A percentile compares a stretch with the other conserved stretches of the same genome.
Conservation (phyloP, 2,113 vertebrate genomes). For the Poicephalus gulielmi region DNA sequence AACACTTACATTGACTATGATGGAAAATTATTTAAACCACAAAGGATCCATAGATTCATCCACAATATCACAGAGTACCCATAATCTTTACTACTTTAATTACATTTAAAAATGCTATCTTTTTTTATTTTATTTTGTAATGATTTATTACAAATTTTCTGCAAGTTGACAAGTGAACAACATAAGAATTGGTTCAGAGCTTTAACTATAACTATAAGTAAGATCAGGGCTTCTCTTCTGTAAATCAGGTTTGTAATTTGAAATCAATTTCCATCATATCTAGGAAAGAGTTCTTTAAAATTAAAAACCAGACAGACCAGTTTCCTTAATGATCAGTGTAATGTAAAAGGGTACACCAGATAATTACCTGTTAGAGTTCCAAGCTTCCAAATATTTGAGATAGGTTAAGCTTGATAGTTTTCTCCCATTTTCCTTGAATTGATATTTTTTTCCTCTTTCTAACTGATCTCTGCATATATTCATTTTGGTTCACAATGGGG, state of each 20-base stretch:
- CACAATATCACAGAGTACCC: background rate
- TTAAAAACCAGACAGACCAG: accelerated
- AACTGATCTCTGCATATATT: background rate
- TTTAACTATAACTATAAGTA: background rate
- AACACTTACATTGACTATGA: background rate
- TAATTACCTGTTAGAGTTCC: background rate
- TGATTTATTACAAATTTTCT: background rate
- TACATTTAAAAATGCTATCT: background rate
- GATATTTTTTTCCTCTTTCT: background rate
- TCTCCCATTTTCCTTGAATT: background rate
- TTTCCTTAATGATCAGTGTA: background rate
- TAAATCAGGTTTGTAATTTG: background rate
- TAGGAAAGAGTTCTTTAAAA: background rate
- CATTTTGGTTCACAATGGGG: background rate
- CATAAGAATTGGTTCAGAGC: background rate
- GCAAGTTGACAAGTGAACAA: background rate
- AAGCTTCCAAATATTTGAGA: background rate
- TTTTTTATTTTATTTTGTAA: background rate
- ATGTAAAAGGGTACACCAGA: background rate
- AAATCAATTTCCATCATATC: background rate
- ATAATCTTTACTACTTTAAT: background rate
- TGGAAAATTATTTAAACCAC: background rate
- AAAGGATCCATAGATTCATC: background rate
- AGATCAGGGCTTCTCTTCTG: background rate
- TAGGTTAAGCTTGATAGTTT: background rate